These are phyloP conservation scores for Odontocolon sp. DNA, from an alignment of 2,888 invertebrate species.

Conservation along the genomic window DNA sequence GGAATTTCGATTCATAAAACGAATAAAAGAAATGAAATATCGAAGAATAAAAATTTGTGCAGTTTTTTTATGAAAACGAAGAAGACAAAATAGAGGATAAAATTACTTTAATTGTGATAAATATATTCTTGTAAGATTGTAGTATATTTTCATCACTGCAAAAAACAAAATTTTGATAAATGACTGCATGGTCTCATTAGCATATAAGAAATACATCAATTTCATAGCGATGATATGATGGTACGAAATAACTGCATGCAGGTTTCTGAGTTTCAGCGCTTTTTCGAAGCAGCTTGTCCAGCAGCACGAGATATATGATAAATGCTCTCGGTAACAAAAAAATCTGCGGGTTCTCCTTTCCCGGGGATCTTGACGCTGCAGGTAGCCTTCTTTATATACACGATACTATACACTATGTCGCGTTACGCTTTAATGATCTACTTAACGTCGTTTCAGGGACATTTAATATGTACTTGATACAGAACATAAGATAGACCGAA, in stretches of 20 bases:
- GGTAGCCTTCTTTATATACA: conserved; percentile 7
- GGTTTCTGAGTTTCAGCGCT: neutral
- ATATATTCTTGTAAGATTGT: no score
- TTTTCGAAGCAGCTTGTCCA: neutral
- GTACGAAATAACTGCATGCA: conserved; percentile 3
- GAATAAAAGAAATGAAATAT: no score
- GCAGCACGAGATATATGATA: neutral
- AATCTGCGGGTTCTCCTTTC: neutral
- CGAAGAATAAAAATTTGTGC: no score
- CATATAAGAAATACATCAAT: conserved; percentile 15
- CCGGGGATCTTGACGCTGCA: conserved; percentile 5
- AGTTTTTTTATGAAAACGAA: no score
- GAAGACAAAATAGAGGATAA: no score
- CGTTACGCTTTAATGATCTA: conserved; percentile 13
- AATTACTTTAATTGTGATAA: no score
- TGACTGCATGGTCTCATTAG: neutral
- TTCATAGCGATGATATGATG: neutral
- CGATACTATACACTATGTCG: neutral
- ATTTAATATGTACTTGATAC: conserved; percentile 13
- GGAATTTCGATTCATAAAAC: no score
- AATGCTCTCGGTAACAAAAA: neutral
- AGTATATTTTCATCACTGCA: no score
- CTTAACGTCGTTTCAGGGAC: conserved; percentile 23
- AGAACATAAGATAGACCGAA: neutral
- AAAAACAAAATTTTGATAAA: no score